These are phyloP conservation scores for Cheilinus undulatus DNA, from an alignment of 2,113 vertebrate genomes.

Conservation along the genomic window DNA sequence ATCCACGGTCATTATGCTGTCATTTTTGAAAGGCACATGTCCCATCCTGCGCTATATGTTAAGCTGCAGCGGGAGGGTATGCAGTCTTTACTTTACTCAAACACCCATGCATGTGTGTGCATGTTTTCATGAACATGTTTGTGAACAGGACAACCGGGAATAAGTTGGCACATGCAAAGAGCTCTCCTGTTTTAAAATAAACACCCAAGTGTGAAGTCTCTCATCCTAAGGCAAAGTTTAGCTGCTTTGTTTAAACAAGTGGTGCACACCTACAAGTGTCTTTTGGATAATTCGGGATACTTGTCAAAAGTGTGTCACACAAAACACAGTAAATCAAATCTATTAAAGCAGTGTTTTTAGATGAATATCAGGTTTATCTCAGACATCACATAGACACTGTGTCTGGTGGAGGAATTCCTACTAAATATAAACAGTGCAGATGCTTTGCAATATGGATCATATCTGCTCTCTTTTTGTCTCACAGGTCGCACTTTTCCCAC, in stretches of 20 bases:
- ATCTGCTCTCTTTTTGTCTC: conserved; percentile 19
- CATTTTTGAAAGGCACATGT: conserved; percentile 35
- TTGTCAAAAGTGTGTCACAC: conserved; percentile 2
- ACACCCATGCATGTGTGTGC: conserved; percentile 11
- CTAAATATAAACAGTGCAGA: conserved; percentile 1
- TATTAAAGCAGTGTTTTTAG: conserved; percentile 15
- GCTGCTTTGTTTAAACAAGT: conserved; percentile 26
- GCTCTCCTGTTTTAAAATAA: conserved; percentile 1
- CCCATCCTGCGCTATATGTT: conserved; percentile 5
- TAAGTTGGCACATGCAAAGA: conserved; percentile 17
- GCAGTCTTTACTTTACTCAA: background rate
- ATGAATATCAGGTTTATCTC: background rate
- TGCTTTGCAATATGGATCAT: conserved; percentile 17
- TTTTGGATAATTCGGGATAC: background rate
- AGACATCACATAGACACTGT: background rate
- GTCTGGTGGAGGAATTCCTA: conserved; percentile 1
- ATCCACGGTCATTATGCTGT: conserved; percentile 52
- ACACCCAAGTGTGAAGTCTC: conserved; percentile 28
- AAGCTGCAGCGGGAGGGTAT: conserved; percentile 3
- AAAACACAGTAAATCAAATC: background rate
- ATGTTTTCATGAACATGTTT: conserved; percentile 30
- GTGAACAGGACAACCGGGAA: conserved; percentile 15
- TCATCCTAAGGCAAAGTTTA: conserved; percentile 15
- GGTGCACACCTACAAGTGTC: conserved; percentile 10
- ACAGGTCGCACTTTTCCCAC: conserved; percentile 97